Base-by-base conservation (phyloP, 2,888 invertebrate genomes). In the Microctonus brassicae region DNA sequence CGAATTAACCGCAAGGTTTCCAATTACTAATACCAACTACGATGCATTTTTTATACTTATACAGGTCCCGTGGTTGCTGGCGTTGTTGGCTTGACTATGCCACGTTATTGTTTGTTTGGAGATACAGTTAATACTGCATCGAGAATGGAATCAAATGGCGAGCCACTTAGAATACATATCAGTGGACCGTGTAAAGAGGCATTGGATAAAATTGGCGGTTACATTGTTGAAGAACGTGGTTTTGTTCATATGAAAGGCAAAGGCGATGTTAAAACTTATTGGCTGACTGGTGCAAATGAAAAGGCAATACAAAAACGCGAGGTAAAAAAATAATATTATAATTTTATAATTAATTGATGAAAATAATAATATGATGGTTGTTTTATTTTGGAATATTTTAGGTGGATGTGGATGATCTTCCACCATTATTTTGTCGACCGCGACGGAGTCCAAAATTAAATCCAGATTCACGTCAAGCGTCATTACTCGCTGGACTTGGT, bases 41-140 rank as follows among this genome's bases (percentile, higher is more conserved):
- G 47, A 34, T 34, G 13, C 20, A 42, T 26, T 20, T 52, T 36
- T 1, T 6, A 20, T n/a, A 17, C 29, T 5, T 47, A 47, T 66
- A 78, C 87, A 92, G 96, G 97, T 20, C 95, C 97, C 33, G 96
- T 97, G n/a, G 96, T 96, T 87, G 95, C 97, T 34, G 97, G 95
- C 33, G 96, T 96, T 3, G 96, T 97, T 1, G 96, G 97, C 2
- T 90, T 96, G 69, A 97, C 96, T 71, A 97, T 97, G 97, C 97
- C 97, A 0, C 90, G 97, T 72, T 97, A 97, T 88, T 97, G 97
- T 84, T 90, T 96, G 7, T 96, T 96, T 87, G 96, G 96, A 0
- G 96, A 96, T 85, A 96, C 96, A 0, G 96, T 96, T 47, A 96
- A 96, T 86, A 96, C 95, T 1, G 95, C 96, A 1, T 93, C 94